A percentile compares a stretch with the other conserved stretches of the same genome.
Conservation (phyloP, 2,888 invertebrate species). For the Pharmacophagus antenor region DNA sequence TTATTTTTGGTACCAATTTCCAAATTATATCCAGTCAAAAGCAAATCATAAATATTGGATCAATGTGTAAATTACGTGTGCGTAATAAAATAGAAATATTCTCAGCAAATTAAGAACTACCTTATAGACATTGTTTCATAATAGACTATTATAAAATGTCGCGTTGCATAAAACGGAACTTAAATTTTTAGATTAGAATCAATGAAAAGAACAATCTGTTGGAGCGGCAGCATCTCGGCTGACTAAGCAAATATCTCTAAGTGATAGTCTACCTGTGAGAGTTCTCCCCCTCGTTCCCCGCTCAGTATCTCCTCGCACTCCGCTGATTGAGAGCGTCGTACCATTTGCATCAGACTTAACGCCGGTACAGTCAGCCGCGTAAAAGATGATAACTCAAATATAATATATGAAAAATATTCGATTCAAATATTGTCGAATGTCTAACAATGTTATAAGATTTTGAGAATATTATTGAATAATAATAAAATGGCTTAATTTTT, state of each 20-base stretch:
- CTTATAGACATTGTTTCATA: neutral
- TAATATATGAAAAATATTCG: too few relatives aligned
- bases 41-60: too few relatives aligned
- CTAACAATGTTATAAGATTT: too few relatives aligned
- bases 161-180: conserved; percentile 33
- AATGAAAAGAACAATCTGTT: conserved; percentile 14
- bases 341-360: conserved; percentile 61
- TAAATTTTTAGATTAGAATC: conserved; percentile 8
- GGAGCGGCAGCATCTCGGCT: conserved; percentile 16
- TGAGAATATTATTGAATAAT: too few relatives aligned
- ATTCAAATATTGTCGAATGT: too few relatives aligned
- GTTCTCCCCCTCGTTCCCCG: conserved; percentile 16
- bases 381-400: conserved; percentile 1
- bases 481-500: too few relatives aligned
- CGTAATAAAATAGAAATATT: neutral
- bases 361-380: conserved; percentile 44
- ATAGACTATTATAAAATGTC: neutral
- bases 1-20: too few relatives aligned
- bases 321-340: conserved; percentile 61
- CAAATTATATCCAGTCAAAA: too few relatives aligned
- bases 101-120: neutral
- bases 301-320: conserved; percentile 47
- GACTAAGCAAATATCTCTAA: conserved; percentile 30
- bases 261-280: conserved; percentile 27
- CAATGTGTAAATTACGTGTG: too few relatives aligned